These are phyloP conservation scores for Pardalotus punctatus DNA, from an alignment of 2,113 vertebrate genomes.

Conservation along the genomic window DNA sequence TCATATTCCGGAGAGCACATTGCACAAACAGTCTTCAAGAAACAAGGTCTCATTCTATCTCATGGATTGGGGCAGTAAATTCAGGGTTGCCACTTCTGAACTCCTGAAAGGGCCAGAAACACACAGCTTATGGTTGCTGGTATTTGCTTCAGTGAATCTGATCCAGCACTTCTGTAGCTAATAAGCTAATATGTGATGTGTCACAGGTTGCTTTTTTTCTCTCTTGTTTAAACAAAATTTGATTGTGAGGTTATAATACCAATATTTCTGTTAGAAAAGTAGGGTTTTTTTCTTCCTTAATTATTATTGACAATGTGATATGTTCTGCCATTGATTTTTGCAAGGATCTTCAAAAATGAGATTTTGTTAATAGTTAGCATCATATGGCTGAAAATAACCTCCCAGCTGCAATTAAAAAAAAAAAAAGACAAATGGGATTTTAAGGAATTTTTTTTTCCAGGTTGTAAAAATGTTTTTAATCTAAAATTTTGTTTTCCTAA, in stretches of 20 bases:
- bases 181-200: not conserved
- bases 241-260: not conserved
- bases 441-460: too few relatives aligned
- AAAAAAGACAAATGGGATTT: not conserved
- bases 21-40: not conserved
- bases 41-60: not conserved
- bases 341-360: not conserved
- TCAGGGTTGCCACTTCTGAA: not conserved
- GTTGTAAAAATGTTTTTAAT: fast-evolving
- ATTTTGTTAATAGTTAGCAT: not conserved
- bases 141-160: not conserved
- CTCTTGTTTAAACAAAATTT: not conserved
- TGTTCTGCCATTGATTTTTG: not conserved
- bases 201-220: not conserved
- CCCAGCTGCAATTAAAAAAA: not conserved
- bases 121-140: not conserved
- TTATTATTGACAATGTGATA: not conserved
- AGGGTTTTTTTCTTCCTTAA: not conserved
- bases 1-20: not conserved
- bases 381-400: not conserved
- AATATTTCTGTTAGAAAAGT: not conserved
- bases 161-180: not conserved
- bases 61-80: not conserved
- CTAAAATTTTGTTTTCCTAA: not conserved
- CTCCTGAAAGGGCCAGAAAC: not conserved